Evolutionary conservation across 2,797 vertebrate species (phyloP), one percentile per base, ranked within the genome.

Genomic region (Enteromius unitaeniatus): DNA sequence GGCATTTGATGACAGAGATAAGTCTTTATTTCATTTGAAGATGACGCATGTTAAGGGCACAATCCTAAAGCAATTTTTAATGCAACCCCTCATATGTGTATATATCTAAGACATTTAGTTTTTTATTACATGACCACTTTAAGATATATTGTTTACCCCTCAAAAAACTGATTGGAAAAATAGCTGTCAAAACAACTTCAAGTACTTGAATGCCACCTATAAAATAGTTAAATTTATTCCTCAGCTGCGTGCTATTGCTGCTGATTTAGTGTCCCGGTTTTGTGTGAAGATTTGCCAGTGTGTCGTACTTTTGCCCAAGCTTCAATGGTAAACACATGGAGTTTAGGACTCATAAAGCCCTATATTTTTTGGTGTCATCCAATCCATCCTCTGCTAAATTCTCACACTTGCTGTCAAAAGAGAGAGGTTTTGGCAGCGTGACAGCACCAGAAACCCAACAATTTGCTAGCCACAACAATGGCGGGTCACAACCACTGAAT

Each of bases 371-470:
- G n/a, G 45, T 67, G 76, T 79, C 49, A 58, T 72, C 53, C 55
- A 55, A 65, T 70, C 58, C 45, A 4, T 79, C 55, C 28, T 6
- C 37, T 55, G 28, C 53, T 60, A 37, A 60, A 60, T 45, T 69
- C 75, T 82, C 81, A 82, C 72, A 62, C 68, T 72, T 45, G 40
- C 26, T 67, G 69, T 75, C n/a, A 51, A 67, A 82, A 53, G 64
- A 62, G 37, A 62, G 45, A 81, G 14, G 26, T 45, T 74, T 26
- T 78, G 64, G 78, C 58, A 26, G n/a, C 60, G 21, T 55, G 49
- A 79, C 83, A 82, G 74, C 74, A 47, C 86, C 84, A 77, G 67
- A 84, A 86, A 79, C 69, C 45, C n/a, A 80, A 68, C 47, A 53
- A 77, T 84, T 67, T 77, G 14, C 47, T 34, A 65, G 37, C 78